Evolutionary conservation across 2,888 invertebrate species (phyloP).

Genomic region (Cyaniris semiargus): DNA sequence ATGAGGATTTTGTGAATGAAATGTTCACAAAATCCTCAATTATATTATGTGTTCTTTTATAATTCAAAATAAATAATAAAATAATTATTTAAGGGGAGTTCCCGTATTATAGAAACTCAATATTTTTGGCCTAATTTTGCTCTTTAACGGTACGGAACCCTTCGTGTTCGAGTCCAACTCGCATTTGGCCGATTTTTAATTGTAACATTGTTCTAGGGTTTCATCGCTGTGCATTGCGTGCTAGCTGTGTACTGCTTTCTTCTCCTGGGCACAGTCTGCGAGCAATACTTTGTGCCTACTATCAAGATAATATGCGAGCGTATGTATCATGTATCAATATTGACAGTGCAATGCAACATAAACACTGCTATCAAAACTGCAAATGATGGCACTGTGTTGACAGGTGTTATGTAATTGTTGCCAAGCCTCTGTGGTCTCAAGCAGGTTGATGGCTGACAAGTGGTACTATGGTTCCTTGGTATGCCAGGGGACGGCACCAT

Average conservation of each 20-base stretch:
- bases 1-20: too few species aligned
- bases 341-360: neutral
- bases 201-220: conserved; percentile 73
- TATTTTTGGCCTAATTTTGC: too few species aligned
- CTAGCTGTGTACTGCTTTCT: conserved; percentile 87
- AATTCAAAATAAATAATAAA: too few species aligned
- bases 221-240: conserved; percentile 83
- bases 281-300: conserved; percentile 94
- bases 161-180: too few species aligned
- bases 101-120: too few species aligned
- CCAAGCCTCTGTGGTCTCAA: neutral
- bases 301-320: conserved; percentile 89
- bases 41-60: too few species aligned
- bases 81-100: too few species aligned
- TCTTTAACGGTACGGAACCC: too few species aligned
- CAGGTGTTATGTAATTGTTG: conserved; percentile 15
- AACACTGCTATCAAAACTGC: conserved; percentile 18
- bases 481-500: neutral
- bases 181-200: too few species aligned
- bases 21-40: too few species aligned
- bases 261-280: conserved; percentile 89
- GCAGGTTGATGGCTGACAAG: neutral
- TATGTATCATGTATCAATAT: conserved; percentile 68
- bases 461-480: neutral
- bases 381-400: neutral